phyloP scores from a whole-genome alignment of 1,140 invertebrate species.

The Magallana ariakensis region DNA sequence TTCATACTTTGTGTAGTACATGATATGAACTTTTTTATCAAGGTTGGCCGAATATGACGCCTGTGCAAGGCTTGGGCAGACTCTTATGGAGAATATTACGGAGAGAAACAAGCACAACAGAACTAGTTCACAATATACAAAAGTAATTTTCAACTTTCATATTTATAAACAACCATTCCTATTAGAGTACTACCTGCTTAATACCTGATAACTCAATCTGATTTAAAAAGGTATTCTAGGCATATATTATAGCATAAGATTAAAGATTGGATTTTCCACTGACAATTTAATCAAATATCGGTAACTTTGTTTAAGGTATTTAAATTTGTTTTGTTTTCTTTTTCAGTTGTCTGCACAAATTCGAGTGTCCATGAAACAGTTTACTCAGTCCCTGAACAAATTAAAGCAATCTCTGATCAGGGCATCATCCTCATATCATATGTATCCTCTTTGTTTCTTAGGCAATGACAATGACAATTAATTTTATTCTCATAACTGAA shows the following conservation, averaged over 20 bases:
- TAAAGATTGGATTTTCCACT: too few species aligned
- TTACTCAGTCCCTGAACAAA: conserved; percentile 71
- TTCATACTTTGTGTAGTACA: too few species aligned
- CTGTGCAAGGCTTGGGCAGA: conserved; percentile 72
- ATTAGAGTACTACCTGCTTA: too few species aligned
- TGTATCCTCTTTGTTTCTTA: conserved; percentile 72
- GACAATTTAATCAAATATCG: too few species aligned
- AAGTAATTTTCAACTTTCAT: conserved; percentile 61
- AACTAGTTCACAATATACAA: conserved; percentile 73
- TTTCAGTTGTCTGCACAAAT: conserved; percentile 74
- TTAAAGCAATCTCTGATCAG: conserved; percentile 73
- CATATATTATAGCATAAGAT: not conserved
- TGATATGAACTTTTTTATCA: conserved; percentile 45
- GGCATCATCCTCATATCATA: conserved; percentile 73
- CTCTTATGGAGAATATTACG: conserved; percentile 75
- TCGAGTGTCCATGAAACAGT: conserved; percentile 71
- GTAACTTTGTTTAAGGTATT: too few species aligned
- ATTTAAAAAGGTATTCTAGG: too few species aligned
- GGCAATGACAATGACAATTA: too few species aligned
- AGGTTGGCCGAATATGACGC: conserved; percentile 75
- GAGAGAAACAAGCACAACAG: conserved; percentile 73
- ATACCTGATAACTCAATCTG: too few species aligned
- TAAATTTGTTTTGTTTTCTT: not conserved
- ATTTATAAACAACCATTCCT: too few species aligned
- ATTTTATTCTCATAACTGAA: too few species aligned